phyloP scores from a whole-genome alignment of 2,888 invertebrate genomes.

The Blastobasis lacticolella region DNA sequence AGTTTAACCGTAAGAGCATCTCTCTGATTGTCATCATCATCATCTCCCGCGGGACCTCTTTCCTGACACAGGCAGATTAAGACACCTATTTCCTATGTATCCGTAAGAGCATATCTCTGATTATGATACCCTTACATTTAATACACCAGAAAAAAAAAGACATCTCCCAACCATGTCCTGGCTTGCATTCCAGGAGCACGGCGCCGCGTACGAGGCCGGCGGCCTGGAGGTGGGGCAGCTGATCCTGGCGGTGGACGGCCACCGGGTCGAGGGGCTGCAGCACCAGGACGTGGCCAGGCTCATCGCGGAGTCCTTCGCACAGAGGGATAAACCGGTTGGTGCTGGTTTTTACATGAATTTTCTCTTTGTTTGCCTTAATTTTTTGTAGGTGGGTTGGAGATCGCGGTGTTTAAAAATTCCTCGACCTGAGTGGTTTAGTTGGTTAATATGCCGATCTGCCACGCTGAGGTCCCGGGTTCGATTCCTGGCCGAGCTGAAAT shows the following conservation, averaged over 20 bases:
- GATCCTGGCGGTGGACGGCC: constrained; percentile 93
- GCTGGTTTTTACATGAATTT: not conserved
- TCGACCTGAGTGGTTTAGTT: no score
- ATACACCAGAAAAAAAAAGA: not conserved
- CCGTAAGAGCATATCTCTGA: no score
- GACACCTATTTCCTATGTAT: no score
- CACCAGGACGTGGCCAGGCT: constrained; percentile 93
- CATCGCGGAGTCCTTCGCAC: constrained; percentile 94
- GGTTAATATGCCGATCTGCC: no score
- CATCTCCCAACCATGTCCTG: not conserved
- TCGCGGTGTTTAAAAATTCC: not conserved
- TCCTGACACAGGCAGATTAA: no score
- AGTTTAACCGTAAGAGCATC: no score
- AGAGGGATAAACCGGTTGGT: constrained; percentile 80
- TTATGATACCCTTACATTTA: no score
- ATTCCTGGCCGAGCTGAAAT: no score
- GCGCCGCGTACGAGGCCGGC: constrained; percentile 94
- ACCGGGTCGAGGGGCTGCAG: constrained; percentile 83
- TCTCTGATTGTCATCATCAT: no score
- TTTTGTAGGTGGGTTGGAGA: not conserved
- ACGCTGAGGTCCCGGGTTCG: no score
- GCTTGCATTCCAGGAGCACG: constrained; percentile 83
- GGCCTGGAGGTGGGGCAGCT: constrained; percentile 95
- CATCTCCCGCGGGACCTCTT: no score
- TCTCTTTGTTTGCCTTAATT: not conserved